Evolutionary conservation across 2,888 invertebrate species (phyloP), one percentile per base, ranked within the genome.

Genomic region (Eumacrocentrus americanus): DNA sequence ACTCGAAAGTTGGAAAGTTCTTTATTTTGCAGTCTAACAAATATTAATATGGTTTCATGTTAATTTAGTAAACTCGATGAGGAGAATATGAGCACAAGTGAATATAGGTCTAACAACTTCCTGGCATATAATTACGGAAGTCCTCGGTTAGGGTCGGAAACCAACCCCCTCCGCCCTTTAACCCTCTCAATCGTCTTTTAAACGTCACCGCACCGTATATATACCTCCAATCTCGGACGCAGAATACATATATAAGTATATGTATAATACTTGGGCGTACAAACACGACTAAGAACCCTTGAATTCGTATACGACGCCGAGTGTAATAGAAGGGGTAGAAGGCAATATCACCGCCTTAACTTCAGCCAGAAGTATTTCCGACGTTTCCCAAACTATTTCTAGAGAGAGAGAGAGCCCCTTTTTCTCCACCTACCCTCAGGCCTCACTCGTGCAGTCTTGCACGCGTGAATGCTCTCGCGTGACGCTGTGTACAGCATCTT

Each of bases 341-440:
- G 51, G 75, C 69, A 73, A 74, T 74, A 72, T 73, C 71, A 63
- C 58, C 59, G 66, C 47, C 51, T 61, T 60, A 63, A 63, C 60
- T 65, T 53, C 23, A 64, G 50, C 57, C 58, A 64, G 46, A 65
- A 71, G 68, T 70, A 73, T 75, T 71, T 63, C 69, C 50, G 67
- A 69, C 68, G 60, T 72, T 72, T 35, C 12, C 58, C 62, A 66
- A 74, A 74, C 73, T 74, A 73, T 72, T 70, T 66, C 56, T 34
- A 7, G 29, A 40, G 14, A 4, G 29, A 40, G 14, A 4, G 5
- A 29, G 9, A 9, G 9, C 29, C 25, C n/a, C 29, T 44, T 54
- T 54, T 54, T 44, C 54, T 34, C 54, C 16, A 25, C 44, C n/a
- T 18, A 14, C 25, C 29, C 16, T 29, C 4, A 50, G 35, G 34